Base-by-base conservation (phyloP, 2,888 invertebrate species). In the Drosophila austrosaltans region DNA sequence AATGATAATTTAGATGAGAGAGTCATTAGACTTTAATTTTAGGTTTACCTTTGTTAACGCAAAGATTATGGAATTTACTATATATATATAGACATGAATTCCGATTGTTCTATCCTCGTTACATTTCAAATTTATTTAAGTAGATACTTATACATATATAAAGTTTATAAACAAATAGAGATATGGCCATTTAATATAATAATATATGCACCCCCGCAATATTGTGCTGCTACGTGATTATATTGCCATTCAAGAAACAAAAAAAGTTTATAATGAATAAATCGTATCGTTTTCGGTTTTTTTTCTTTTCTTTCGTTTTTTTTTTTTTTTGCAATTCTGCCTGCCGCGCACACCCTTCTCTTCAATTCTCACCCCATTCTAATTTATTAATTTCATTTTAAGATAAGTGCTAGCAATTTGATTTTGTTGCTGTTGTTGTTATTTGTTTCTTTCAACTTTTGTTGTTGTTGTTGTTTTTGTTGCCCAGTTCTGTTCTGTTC, bases 371-470 rank as follows among this genome's bases (percentile, higher is more conserved):
- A 39, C 32, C 57, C 59, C 70, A 77, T 77, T 88, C 73, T 75
- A 85, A 89, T 89, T 89, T 89, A 89, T 89, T 88, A 87, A 85
- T 87, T 83, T 77, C 75, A 76, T 76, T 86, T 62, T 85, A 84
- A 79, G 88, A 78, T 81, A 83, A 83, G 83, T 74, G 72, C 36
- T n/a, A 36, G 20, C 57, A 57, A 57, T 56, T 60, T 60, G 68
- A 30, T 63, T 69, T 77, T 75, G 22, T 58, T 22, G 22, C 48
- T 22, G 22, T 48, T 48, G 8, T 48, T 48, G 22, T 71, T 25
- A 63, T 69, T 65, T 61, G 56, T 28, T 59, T 42, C 66, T 56
- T 69, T 40, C 32, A 42, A 42, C 63, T 72, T 69, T 63, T 61
- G 20, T 56, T 71, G 4, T 32, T 32, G 32, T 61, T 48, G 48